A percentile compares a stretch with the other conserved stretches of the same genome.
Conservation (phyloP, 2,888 invertebrate genomes). For the Tubulanus polymorphus region DNA sequence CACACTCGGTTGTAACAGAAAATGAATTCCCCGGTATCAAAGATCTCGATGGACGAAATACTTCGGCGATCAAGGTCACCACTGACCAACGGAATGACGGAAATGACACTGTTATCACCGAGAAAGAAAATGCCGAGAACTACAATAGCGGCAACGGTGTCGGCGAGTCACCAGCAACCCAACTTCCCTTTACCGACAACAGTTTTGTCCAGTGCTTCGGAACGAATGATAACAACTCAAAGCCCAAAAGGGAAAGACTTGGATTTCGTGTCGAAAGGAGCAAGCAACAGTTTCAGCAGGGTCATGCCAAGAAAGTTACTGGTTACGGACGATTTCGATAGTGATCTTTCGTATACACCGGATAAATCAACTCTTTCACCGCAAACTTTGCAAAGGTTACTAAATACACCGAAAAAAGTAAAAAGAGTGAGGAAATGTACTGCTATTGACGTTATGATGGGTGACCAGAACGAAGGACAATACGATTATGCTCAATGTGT, state of each 20-base stretch:
- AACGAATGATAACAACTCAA: background rate
- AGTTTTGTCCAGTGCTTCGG: background rate
- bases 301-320: background rate
- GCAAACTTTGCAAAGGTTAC: background rate
- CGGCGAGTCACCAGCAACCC: background rate
- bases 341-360: background rate
- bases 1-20: no score
- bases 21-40: background rate
- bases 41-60: background rate
- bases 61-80: background rate
- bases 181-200: background rate
- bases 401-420: background rate
- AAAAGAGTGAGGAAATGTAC: background rate
- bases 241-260: constrained; percentile 2
- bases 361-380: background rate
- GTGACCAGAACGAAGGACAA: background rate
- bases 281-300: background rate
- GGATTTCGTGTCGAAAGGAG: background rate
- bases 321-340: background rate
- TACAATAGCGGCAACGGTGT: background rate
- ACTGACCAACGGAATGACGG: background rate
- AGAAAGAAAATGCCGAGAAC: background rate
- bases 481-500: background rate
- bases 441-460: background rate
- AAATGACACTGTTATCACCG: background rate